These are phyloP conservation scores for Anarrhichthys ocellatus DNA, from an alignment of 2,113 vertebrate species.

Conservation along the genomic window DNA sequence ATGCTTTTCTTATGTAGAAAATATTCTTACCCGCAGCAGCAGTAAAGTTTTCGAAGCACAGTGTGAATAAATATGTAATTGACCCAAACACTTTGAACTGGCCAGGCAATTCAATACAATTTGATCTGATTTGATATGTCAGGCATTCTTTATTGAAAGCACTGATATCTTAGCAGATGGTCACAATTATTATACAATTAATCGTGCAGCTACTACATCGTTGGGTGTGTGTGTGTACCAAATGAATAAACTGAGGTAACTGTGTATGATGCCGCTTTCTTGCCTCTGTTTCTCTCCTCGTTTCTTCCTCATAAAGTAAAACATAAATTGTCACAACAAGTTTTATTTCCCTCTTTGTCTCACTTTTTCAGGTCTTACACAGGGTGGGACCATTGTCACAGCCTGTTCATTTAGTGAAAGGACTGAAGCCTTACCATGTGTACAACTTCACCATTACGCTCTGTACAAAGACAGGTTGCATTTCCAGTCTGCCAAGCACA, in stretches of 20 bases:
- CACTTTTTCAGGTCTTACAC: slow-evolving; percentile 84
- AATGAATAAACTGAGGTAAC: neutral
- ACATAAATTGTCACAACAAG: neutral
- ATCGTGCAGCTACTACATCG: too few relatives aligned
- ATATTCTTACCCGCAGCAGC: neutral
- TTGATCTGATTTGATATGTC: neutral
- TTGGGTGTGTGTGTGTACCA: neutral
- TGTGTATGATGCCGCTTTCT: neutral
- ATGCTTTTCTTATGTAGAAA: neutral
- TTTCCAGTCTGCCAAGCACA: slow-evolving; percentile 82
- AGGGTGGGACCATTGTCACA: slow-evolving; percentile 73
- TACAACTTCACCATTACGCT: slow-evolving; percentile 90
- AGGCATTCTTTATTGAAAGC: neutral
- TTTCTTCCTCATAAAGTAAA: neutral
- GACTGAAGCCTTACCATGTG: slow-evolving; percentile 84
- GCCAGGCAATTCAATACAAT: neutral
- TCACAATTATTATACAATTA: neutral
- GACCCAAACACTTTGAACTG: neutral
- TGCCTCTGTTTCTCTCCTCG: neutral
- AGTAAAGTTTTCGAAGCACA: neutral
- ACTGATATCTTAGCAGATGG: neutral
- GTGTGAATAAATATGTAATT: neutral
- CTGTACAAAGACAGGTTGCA: slow-evolving; percentile 89
- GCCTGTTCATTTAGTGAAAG: slow-evolving; percentile 76
- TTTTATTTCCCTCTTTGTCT: slow-evolving; percentile 8